These are phyloP conservation scores for Hartigia nigra DNA, from an alignment of 2,888 invertebrate genomes.

Conservation along the genomic window DNA sequence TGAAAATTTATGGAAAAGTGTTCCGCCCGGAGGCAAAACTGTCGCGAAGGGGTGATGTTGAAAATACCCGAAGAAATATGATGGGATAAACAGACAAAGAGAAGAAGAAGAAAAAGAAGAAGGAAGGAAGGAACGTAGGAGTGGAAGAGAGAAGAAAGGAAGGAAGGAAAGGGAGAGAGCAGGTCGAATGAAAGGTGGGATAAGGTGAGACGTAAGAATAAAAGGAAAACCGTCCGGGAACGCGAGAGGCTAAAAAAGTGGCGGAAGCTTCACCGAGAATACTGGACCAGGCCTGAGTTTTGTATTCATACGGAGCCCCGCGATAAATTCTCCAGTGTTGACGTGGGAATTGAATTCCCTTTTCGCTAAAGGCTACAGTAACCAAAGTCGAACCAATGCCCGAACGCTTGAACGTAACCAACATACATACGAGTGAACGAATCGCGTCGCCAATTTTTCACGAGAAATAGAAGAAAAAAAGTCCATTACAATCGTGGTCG, in stretches of 20 bases:
- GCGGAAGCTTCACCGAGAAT: constrained; percentile 16
- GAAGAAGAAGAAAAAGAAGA: background rate
- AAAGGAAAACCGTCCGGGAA: constrained; percentile 10
- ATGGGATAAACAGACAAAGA: background rate
- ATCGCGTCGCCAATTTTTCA: background rate
- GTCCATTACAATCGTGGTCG: background rate
- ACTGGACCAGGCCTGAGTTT: constrained; percentile 35
- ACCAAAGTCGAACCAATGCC: constrained; percentile 2
- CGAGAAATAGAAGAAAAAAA: background rate
- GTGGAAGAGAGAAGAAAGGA: constrained; percentile 1
- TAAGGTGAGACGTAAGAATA: constrained; percentile 7
- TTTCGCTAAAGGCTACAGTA: constrained; percentile 22
- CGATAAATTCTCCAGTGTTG: constrained; percentile 58
- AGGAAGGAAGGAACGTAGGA: too few species aligned
- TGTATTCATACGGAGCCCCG: constrained; percentile 44
- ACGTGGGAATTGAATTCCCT: constrained; percentile 59
- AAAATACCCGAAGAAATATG: constrained; percentile 1
- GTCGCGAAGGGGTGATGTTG: background rate
- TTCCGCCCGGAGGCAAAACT: background rate
- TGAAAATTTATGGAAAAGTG: constrained; percentile 1
- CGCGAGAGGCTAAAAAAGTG: constrained; percentile 1
- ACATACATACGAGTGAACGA: background rate
- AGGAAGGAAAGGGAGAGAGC: constrained; percentile 2
- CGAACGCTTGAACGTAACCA: background rate
- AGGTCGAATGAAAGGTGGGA: background rate